A percentile compares a stretch with the other conserved stretches of the same genome.
phyloP scores from a whole-genome alignment of 2,888 invertebrate genomes.

The Microplitis deprimator region DNA sequence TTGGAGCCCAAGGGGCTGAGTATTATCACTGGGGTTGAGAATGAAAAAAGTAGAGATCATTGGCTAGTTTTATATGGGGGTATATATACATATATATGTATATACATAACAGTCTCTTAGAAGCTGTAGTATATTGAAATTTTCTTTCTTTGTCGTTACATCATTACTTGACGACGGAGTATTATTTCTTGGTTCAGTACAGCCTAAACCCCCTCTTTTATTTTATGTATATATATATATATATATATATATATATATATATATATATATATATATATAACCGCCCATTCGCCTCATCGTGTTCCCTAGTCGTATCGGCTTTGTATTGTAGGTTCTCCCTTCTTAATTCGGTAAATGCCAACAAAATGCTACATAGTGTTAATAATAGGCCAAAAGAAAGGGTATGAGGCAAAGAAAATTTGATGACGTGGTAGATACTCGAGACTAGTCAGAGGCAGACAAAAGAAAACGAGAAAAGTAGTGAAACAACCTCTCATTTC shows the following conservation, averaged over 20 bases:
- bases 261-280: neutral
- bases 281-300: constrained; percentile 4
- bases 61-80: neutral
- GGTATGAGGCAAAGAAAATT: constrained; percentile 18
- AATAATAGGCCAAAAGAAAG: constrained; percentile 45
- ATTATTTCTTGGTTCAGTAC: constrained; percentile 65
- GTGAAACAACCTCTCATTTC: constrained; percentile 26
- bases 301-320: constrained; percentile 31
- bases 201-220: constrained; percentile 38
- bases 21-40: constrained; percentile 19
- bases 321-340: constrained; percentile 46
- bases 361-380: constrained; percentile 61
- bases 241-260: neutral
- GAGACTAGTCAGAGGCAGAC: constrained; percentile 41
- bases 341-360: constrained; percentile 68
- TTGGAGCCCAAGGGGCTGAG: constrained; percentile 7
- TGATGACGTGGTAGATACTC: constrained; percentile 34
- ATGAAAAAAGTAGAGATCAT: neutral
- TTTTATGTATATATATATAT: neutral
- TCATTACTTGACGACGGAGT: constrained; percentile 60
- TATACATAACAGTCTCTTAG: neutral
- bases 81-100: neutral
- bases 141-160: constrained; percentile 42
- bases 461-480: constrained; percentile 36
- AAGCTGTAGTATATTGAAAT: constrained; percentile 2